Evolutionary conservation across 2,113 vertebrate species (phyloP).

Genomic region (Anguilla japonica): DNA sequence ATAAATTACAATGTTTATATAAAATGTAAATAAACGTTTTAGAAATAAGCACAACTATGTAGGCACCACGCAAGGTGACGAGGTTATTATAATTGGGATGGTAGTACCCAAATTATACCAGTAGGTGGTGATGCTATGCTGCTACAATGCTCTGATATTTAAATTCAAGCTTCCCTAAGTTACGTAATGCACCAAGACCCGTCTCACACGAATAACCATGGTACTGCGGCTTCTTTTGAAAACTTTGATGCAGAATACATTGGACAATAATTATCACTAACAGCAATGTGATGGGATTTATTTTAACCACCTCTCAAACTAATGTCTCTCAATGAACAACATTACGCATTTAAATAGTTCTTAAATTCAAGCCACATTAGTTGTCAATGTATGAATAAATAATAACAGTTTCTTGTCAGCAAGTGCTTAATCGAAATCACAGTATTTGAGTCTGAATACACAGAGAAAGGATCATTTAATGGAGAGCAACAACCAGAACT

Average conservation of each 20-base stretch:
- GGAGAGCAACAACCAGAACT: neutral
- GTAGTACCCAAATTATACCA: slow-evolving; percentile 2
- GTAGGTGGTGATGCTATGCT: slow-evolving; percentile 23
- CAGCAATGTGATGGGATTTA: slow-evolving; percentile 6
- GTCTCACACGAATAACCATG: slow-evolving; percentile 11
- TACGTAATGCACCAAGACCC: slow-evolving; percentile 5
- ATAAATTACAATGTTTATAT: slow-evolving; percentile 28
- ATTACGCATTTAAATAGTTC: slow-evolving; percentile 1
- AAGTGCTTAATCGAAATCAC: slow-evolving; percentile 30
- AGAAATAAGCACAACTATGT: slow-evolving; percentile 8
- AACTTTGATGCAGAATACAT: slow-evolving; percentile 17
- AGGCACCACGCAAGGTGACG: neutral
- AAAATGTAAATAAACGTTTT: slow-evolving; percentile 15
- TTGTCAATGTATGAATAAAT: slow-evolving; percentile 7
- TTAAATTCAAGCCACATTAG: slow-evolving; percentile 9
- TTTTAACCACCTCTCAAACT: neutral
- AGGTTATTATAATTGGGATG: neutral
- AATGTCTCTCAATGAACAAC: neutral
- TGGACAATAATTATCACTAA: neutral
- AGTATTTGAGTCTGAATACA: slow-evolving; percentile 27
- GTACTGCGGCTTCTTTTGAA: neutral
- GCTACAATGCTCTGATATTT: slow-evolving; percentile 27
- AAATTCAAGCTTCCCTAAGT: neutral
- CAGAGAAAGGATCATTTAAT: slow-evolving; percentile 9
- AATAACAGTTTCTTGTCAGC: slow-evolving; percentile 17